Evolutionary conservation across 2,888 invertebrate genomes (phyloP).

Genomic region (Nomada fucata): DNA sequence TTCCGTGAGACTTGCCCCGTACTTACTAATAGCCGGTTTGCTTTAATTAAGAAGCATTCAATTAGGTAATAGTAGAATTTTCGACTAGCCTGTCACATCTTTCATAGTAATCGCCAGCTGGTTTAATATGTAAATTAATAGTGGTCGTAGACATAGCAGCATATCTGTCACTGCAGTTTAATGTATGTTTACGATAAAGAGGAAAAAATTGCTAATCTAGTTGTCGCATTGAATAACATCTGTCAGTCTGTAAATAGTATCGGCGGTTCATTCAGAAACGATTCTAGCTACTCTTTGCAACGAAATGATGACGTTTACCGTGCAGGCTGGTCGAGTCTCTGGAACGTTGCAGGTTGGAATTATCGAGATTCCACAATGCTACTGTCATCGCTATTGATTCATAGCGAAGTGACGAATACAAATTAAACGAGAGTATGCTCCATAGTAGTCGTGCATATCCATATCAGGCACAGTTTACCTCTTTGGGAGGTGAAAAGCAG

Average conservation of each 20-base stretch:
- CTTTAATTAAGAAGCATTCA: background rate
- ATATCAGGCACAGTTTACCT: background rate
- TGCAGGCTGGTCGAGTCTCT: background rate
- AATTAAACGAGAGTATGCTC: background rate
- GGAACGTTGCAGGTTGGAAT: slow-evolving; percentile 27
- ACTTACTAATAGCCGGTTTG: background rate
- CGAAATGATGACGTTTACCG: background rate
- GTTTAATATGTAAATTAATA: background rate
- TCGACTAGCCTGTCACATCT: no score
- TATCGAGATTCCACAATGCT: slow-evolving; percentile 35
- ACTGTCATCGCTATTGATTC: slow-evolving; percentile 41
- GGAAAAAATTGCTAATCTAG: background rate
- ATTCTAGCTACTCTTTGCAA: background rate
- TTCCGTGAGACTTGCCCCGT: background rate
- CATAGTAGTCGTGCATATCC: background rate
- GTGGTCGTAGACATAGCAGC: no score
- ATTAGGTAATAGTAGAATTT: background rate
- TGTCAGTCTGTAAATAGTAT: slow-evolving; percentile 20
- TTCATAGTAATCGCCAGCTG: no score
- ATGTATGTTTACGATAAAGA: no score
- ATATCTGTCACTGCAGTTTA: no score
- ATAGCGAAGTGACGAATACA: background rate
- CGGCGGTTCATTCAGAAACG: slow-evolving; percentile 28
- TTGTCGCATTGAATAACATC: slow-evolving; percentile 16
- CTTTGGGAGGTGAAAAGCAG: background rate